Conservation (phyloP, 2,113 vertebrate species). For the Pan paniscus region DNA sequence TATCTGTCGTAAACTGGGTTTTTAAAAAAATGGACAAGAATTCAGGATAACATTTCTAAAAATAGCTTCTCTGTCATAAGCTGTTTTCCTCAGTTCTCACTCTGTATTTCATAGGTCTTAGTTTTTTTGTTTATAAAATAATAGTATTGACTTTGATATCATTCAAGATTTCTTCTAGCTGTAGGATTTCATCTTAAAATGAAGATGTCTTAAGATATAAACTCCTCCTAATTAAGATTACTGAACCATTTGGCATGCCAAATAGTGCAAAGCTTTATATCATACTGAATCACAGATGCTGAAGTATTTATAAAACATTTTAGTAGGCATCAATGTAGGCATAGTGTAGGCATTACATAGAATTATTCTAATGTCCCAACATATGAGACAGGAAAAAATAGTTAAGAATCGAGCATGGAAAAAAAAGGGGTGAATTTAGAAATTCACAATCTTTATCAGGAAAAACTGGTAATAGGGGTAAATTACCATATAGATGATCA, state of each 20-base stretch:
- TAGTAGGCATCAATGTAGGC: background rate
- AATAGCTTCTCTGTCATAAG: background rate
- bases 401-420: background rate
- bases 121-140: background rate
- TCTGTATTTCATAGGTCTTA: background rate
- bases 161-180: background rate
- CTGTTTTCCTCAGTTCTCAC: background rate
- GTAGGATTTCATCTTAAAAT: background rate
- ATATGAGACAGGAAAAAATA: background rate
- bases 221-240: background rate
- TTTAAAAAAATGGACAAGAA: background rate
- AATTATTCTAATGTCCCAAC: background rate
- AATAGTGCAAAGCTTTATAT: background rate
- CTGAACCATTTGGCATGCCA: background rate
- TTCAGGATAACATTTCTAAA: background rate
- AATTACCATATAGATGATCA: background rate
- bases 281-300: background rate
- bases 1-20: background rate
- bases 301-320: background rate
- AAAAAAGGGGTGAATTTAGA: background rate
- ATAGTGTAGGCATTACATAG: background rate
- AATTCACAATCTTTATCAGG: background rate
- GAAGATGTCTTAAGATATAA: background rate
- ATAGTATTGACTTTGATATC: background rate
- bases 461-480: background rate